phyloP scores from a whole-genome alignment of 2,888 invertebrate species.

The Steromphala cineraria region DNA sequence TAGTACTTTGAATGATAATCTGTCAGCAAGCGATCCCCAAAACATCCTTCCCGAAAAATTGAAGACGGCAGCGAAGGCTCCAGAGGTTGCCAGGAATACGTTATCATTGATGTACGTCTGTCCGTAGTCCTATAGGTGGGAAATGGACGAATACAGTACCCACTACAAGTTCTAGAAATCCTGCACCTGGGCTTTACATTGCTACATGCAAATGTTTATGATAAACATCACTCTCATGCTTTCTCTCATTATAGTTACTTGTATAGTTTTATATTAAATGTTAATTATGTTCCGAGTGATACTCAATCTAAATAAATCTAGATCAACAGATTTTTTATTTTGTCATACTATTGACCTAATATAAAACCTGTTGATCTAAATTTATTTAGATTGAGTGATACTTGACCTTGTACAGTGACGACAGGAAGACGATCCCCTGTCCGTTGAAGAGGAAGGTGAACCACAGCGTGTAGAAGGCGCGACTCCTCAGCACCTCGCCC shows the following conservation, averaged over 20 bases:
- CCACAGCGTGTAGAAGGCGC: conserved; percentile 72
- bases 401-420: conserved; percentile 73
- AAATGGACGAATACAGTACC: too few relatives aligned
- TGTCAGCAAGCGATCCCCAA: conserved; percentile 77
- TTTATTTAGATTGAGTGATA: not conserved
- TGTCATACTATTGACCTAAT: too few relatives aligned
- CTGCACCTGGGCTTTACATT: too few relatives aligned
- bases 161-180: too few relatives aligned
- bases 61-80: conserved; percentile 76
- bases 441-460: conserved; percentile 70
- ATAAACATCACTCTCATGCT: too few relatives aligned
- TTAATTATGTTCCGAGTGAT: too few relatives aligned
- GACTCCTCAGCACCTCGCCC: conserved; percentile 52
- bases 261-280: too few relatives aligned
- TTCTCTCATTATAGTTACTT: too few relatives aligned
- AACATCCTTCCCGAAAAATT: conserved; percentile 76
- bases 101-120: conserved; percentile 48
- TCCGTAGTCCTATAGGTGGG: not conserved
- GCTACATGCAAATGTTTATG: too few relatives aligned
- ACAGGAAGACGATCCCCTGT: conserved; percentile 69
- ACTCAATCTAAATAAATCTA: too few relatives aligned
- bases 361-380: too few relatives aligned
- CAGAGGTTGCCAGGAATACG: conserved; percentile 73
- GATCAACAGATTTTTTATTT: too few relatives aligned
- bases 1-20: conserved; percentile 73